Base-by-base conservation (phyloP, 2,113 vertebrate species). In the Struthio camelus region DNA sequence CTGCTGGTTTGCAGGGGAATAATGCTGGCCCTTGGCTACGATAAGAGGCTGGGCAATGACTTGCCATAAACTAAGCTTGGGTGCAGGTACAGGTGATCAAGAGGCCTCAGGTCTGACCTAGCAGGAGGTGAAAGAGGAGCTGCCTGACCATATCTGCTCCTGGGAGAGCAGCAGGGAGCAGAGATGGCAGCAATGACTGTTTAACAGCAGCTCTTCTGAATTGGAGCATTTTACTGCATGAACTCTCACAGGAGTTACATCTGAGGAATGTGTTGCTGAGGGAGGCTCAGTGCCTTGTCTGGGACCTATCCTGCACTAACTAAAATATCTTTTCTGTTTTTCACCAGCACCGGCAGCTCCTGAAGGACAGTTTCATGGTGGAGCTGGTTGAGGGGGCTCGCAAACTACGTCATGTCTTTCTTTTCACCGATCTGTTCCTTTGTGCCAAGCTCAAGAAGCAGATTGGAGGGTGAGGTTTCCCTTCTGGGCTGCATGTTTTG, bases 371-470 rank as follows among this genome's bases (percentile, higher is more conserved):
- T 89, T 99, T 99, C 97, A 99, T 99, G 99, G 99, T 99, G 97
- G 99, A 99, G 97, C 97, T 99, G 91, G 98, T 99, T 16, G 99
- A 99, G 92, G 99, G 99, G 6, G 98, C 99, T 95, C 98, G 99
- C 91, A 99, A 99, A 89, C 98, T 99, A 7, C 99, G 99, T 27
- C 99, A 99, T 3, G 98, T 99, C 97, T 99, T 99, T 97, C 99
- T 99, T 64, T 99, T 99, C 97, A 99, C 99, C 0, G 99, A 99
- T 94, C 98, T 99, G 91, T 98, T 99, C 94, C 98, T 99, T 46
- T 99, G 99, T 86, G 98, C 99, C 97, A 99, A 99, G 95, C 98
- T 99, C 93, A 99, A 99, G 98, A 99, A 99, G 96, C 99, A 99
- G 96, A 98, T 99, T 4, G 99, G 98, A 69, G 99, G 99, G 99